These are phyloP conservation scores for Micromesistius poutassou DNA, from an alignment of 2,797 vertebrate species.

Conservation along the genomic window DNA sequence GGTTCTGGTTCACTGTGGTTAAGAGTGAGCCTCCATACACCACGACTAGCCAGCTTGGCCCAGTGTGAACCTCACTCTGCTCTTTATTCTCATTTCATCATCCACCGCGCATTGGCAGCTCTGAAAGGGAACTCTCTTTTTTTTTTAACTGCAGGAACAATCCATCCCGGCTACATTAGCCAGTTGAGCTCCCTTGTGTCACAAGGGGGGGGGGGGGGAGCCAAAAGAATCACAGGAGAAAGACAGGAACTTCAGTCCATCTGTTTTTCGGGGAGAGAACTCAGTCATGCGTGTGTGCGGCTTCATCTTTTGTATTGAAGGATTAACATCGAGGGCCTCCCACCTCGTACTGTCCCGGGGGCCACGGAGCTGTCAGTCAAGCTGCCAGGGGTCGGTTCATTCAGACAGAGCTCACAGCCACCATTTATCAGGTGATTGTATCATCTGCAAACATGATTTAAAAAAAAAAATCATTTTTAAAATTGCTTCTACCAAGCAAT, in stretches of 20 bases:
- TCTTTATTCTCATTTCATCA: neutral
- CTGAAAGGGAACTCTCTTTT: conserved; percentile 14
- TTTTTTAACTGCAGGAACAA: conserved; percentile 18
- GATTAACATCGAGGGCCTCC: conserved; percentile 64
- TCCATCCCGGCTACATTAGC: conserved; percentile 22
- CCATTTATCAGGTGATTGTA: neutral
- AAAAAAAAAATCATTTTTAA: neutral
- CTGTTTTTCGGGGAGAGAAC: conserved; percentile 57
- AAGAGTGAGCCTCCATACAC: conserved; percentile 4
- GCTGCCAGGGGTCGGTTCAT: neutral
- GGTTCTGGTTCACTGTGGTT: conserved; percentile 22
- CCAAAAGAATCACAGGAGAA: conserved; percentile 50
- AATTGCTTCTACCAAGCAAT: neutral
- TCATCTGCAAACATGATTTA: neutral
- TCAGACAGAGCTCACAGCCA: neutral
- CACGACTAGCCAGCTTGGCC: neutral
- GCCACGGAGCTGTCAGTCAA: conserved; percentile 53
- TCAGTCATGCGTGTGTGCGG: conserved; percentile 62
- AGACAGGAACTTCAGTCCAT: conserved; percentile 70
- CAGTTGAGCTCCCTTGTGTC: conserved; percentile 24
- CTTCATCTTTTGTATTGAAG: conserved; percentile 51
- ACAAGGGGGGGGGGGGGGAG: conserved; percentile 25
- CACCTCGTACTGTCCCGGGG: conserved; percentile 54
- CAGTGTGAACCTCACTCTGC: neutral
- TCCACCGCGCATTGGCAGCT: neutral